Base-by-base conservation (phyloP, 1,140 invertebrate genomes). In the Solen grandis region DNA sequence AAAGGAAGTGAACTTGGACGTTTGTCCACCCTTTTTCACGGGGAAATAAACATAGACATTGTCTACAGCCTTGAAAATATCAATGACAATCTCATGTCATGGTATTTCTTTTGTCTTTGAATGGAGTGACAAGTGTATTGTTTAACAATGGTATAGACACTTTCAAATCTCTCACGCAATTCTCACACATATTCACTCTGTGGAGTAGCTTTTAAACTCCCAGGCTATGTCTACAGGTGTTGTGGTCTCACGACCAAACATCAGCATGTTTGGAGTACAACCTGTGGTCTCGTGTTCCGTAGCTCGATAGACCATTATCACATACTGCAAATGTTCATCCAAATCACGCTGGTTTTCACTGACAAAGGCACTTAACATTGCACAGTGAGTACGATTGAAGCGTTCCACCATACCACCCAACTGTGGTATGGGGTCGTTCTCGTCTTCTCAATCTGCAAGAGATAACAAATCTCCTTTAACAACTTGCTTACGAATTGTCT, bases 331-430 rank as follows among this genome's bases (percentile, higher is more conserved):
- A 3, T 83, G 50, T 2, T 55, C 14, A 62, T 87, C 86, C 84
- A 86, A 88, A 35, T 87, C 76, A n/a, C 55, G 27, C 19, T 85
- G 83, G 35, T 83, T 50, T 22, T 60, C 65, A 1, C 55, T 41
- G 10, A 85, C 69, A 57, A 83, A 92, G 83, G 81, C 52, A 16
- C 77, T 46, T 19, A 88, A 63, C 66, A 78, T 79, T 16, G 76
- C 50, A 31, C 65, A 22, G 1, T 57, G 19, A n/a, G n/a, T n/a
- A n/a, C n/a, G n/a, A n/a, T n/a, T n/a, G n/a, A n/a, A n/a, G n/a
- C n/a, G n/a, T n/a, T 88, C 73, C 0, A 80, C 65, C 70, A 80
- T 50, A 31, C 81, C 66, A 38, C 82, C 75, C n/a, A 52, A 73
- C 69, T 82, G 46, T 84, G 73, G 38, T 73, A 84, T 36, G 70